Conservation (phyloP, 2,888 invertebrate species). For the Operophtera brumata region DNA sequence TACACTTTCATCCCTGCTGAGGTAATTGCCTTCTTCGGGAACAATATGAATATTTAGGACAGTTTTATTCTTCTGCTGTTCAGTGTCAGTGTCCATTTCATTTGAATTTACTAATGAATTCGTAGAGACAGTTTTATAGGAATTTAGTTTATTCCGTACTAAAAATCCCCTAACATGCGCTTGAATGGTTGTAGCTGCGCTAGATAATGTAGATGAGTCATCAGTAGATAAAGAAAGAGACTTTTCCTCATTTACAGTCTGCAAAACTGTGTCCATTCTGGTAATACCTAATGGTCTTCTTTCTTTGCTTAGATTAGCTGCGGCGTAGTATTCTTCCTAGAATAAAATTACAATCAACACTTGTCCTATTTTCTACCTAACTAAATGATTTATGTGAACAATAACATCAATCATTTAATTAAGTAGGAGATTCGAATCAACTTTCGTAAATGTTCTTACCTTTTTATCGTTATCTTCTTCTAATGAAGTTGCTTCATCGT, state of each 20-base stretch:
- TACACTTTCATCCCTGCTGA: slow-evolving; percentile 70
- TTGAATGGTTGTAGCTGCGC: slow-evolving; percentile 84
- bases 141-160: slow-evolving; percentile 77
- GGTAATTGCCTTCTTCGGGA: slow-evolving; percentile 62
- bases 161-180: slow-evolving; percentile 85
- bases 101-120: slow-evolving; percentile 63
- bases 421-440: background rate
- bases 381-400: too few species aligned
- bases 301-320: slow-evolving; percentile 53
- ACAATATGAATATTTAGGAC: slow-evolving; percentile 73
- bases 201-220: slow-evolving; percentile 75
- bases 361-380: background rate
- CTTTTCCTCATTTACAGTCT: slow-evolving; percentile 78
- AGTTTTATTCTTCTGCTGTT: slow-evolving; percentile 60
- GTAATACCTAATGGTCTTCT: slow-evolving; percentile 61
- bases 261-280: slow-evolving; percentile 72
- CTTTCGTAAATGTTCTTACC: slow-evolving; percentile 36
- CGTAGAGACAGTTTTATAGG: slow-evolving; percentile 63
- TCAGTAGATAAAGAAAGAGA: slow-evolving; percentile 74
- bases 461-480: slow-evolving; percentile 52
- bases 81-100: slow-evolving; percentile 58
- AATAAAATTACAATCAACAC: slow-evolving; percentile 36
- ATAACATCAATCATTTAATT: too few species aligned
- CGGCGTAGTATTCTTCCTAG: slow-evolving; percentile 54
- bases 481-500: slow-evolving; percentile 51